Base-by-base conservation (phyloP, 1,140 invertebrate species). In the Gonatopus flavifemur region DNA sequence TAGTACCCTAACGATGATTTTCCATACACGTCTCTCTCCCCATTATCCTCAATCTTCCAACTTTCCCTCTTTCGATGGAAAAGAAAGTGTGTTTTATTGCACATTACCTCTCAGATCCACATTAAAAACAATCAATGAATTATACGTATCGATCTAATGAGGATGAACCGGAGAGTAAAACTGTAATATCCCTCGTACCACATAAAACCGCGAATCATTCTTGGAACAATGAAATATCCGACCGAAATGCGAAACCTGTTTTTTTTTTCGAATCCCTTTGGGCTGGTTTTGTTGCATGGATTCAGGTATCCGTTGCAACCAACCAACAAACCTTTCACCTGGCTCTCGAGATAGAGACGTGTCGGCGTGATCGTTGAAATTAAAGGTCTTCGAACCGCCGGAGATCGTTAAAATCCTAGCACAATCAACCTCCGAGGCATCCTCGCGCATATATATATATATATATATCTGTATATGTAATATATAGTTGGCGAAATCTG, bases 321-420 rank as follows among this genome's bases (percentile, higher is more conserved):
- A 36, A 43, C 24, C n/a, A n/a, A 28, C 30, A 35, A 40, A 49
- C 57, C 53, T 60, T 60, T 61, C 57, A 57, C 45, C 57, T 30
- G 32, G 49, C 39, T 13, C 36, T n/a, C 20, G 41, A 56, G 59
- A 60, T 59, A 52, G 58, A 61, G 57, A 60, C 48, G 58, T 52
- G 59, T 61, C 58, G 59, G 59, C 41, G 20, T 36, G 59, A 49
- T 61, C 58, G 45, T 60, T 42, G 53, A 45, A 60, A 61, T 61
- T 60, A 61, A 61, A 61, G 57, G 59, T 60, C 57, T 60, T 42
- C 36, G 36, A 10, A 41, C 45, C 45, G 53, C 35, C 52, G 38
- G 21, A 31, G 44, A 46, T 61, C 53, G 49, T 61, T 60, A 61
- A 28, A 60, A 61, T 56, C 49, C 53, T 61, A 61, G 49, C 24